These are phyloP conservation scores for Anticlea derivata DNA, from an alignment of 2,888 invertebrate genomes.

Conservation along the genomic window DNA sequence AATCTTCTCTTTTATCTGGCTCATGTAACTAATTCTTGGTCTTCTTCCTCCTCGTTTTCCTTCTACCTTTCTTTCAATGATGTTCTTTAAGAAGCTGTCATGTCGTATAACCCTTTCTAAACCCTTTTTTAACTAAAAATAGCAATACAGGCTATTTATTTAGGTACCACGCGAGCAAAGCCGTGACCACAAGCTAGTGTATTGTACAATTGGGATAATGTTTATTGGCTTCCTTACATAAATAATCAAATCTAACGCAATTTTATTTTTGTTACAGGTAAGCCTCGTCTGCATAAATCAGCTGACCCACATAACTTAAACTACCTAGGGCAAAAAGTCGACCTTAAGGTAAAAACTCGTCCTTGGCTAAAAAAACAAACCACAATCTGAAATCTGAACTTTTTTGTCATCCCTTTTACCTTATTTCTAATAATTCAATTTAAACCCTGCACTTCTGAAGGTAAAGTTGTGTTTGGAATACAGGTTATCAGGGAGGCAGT, in stretches of 20 bases:
- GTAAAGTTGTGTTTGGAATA: conserved; percentile 13
- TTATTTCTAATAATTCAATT: not conserved
- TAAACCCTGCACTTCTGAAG: not conserved
- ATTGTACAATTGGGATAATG: no score
- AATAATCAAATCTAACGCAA: conserved; percentile 2
- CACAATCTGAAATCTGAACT: conserved; percentile 32
- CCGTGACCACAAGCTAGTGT: no score
- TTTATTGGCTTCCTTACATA: no score
- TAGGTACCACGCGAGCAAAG: no score
- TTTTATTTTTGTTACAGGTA: conserved; percentile 51
- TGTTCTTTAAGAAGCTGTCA: no score
- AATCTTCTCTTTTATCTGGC: no score
- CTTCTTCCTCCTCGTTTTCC: no score
- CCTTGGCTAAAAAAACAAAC: conserved; percentile 38
- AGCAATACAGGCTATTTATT: no score
- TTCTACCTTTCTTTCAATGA: no score
- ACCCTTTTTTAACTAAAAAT: no score
- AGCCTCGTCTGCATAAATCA: conserved; percentile 22
- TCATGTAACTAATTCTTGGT: no score
- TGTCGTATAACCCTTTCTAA: no score
- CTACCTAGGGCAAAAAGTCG: conserved; percentile 16
- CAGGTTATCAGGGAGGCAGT: not conserved
- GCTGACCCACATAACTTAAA: conserved; percentile 36
- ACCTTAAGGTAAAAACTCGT: conserved; percentile 34
- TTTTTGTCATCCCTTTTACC: conserved; percentile 20